Conservation (phyloP, 1,140 invertebrate genomes). For the Rhagoletis zephyria region DNA sequence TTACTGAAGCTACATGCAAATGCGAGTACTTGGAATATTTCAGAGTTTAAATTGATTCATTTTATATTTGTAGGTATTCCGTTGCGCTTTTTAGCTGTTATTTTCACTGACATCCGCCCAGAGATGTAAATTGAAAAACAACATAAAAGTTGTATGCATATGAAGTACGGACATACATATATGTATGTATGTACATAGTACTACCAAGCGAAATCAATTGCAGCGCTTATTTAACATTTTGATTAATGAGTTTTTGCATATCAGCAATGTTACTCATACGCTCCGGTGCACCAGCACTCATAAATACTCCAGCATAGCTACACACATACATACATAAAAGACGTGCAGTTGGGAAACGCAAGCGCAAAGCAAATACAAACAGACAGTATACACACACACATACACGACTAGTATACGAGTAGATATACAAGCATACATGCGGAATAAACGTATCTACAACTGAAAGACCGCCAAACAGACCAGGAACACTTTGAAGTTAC, state of each 20-base stretch:
- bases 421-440: too few species aligned
- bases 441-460: neutral
- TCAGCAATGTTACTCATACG: constrained; percentile 32
- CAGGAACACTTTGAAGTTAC: constrained; percentile 3
- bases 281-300: neutral
- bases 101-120: neutral
- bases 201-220: constrained; percentile 26
- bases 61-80: neutral
- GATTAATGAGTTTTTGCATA: constrained; percentile 48
- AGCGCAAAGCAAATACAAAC: neutral
- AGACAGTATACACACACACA: neutral
- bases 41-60: neutral
- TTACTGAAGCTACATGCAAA: constrained; percentile 9
- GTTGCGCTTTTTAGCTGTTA: neutral
- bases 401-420: too few species aligned
- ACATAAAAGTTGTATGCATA: neutral
- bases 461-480: neutral
- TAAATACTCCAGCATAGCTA: neutral
- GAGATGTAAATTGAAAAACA: neutral
- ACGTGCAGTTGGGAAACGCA: too few species aligned
- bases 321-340: too few species aligned
- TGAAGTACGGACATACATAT: neutral
- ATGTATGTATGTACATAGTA: too few species aligned
- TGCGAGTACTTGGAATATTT: neutral
- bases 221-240: constrained; percentile 47